Conservation (phyloP, 2,797 vertebrate species). For the Anas flavirostris region DNA sequence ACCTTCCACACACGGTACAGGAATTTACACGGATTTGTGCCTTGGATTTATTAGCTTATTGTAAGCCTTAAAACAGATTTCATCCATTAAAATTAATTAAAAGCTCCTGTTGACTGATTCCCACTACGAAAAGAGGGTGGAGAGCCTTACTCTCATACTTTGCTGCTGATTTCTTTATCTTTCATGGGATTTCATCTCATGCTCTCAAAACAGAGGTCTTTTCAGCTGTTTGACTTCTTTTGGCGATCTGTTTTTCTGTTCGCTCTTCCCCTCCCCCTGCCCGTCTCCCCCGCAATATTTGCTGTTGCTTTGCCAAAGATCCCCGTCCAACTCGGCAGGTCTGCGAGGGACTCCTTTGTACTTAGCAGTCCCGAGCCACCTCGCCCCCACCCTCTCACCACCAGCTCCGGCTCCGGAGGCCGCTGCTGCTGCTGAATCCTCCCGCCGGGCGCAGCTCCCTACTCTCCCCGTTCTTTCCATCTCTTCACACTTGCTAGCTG, state of each 20-base stretch:
- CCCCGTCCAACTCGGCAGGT: background rate
- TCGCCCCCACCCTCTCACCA: background rate
- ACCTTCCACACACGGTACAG: slow-evolving; percentile 59
- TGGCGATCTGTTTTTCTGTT: background rate
- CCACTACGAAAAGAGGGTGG: slow-evolving; percentile 40
- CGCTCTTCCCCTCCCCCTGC: background rate
- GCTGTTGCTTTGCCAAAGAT: background rate
- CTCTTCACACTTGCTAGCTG: background rate
- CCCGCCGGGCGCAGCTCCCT: background rate
- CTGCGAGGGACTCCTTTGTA: background rate
- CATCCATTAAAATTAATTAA: slow-evolving; percentile 80
- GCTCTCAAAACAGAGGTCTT: background rate
- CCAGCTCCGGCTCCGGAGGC: background rate
- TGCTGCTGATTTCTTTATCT: slow-evolving; percentile 50
- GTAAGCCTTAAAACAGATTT: slow-evolving; percentile 76
- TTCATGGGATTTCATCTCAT: background rate
- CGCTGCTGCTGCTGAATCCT: background rate
- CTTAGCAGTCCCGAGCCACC: background rate
- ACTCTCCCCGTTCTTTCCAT: background rate
- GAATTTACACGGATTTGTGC: slow-evolving; percentile 78
- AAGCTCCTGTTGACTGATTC: slow-evolving; percentile 71
- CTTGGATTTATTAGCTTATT: slow-evolving; percentile 78
- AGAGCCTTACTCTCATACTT: slow-evolving; percentile 38
- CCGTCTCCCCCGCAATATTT: background rate
- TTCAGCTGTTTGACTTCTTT: background rate